Conservation (phyloP, 1,140 invertebrate genomes). For the Cardiocondyla obscurior region DNA sequence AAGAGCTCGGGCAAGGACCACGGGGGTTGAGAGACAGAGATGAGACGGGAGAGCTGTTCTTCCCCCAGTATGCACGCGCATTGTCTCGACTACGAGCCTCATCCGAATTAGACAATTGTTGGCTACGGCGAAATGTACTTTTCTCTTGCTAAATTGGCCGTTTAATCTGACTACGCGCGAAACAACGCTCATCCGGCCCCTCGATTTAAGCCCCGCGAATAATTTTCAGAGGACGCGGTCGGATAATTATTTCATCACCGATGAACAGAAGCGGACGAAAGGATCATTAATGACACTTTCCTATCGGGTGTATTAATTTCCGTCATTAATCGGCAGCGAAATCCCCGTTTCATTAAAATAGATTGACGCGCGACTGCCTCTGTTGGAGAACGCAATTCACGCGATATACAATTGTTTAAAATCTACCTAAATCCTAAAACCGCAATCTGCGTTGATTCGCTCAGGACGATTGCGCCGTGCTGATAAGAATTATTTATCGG, state of each 20-base stretch:
- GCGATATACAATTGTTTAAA: background rate
- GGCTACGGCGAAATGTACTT: slow-evolving; percentile 8
- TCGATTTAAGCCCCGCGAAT: slow-evolving; percentile 35
- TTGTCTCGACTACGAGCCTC: slow-evolving; percentile 4
- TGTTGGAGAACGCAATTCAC: background rate
- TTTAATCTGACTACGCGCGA: slow-evolving; percentile 33
- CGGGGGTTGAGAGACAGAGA: background rate
- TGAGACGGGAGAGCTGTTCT: slow-evolving; percentile 9
- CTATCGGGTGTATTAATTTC: slow-evolving; percentile 26
- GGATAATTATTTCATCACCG: slow-evolving; percentile 33
- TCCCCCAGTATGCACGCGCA: background rate
- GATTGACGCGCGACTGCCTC: background rate
- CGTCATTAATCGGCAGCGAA: slow-evolving; percentile 12
- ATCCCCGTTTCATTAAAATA: slow-evolving; percentile 11
- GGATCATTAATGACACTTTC: slow-evolving; percentile 26
- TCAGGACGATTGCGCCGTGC: background rate
- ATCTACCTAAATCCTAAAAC: background rate
- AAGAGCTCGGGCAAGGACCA: background rate
- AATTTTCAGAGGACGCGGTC: slow-evolving; percentile 20
- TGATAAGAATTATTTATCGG: background rate
- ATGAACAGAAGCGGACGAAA: background rate
- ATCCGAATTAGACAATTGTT: slow-evolving; percentile 35
- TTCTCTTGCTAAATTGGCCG: slow-evolving; percentile 6
- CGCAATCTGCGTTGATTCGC: background rate
- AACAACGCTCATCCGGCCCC: slow-evolving; percentile 9